Base-by-base conservation (phyloP, 2,113 vertebrate genomes). In the Protomyctophum bolini region DNA sequence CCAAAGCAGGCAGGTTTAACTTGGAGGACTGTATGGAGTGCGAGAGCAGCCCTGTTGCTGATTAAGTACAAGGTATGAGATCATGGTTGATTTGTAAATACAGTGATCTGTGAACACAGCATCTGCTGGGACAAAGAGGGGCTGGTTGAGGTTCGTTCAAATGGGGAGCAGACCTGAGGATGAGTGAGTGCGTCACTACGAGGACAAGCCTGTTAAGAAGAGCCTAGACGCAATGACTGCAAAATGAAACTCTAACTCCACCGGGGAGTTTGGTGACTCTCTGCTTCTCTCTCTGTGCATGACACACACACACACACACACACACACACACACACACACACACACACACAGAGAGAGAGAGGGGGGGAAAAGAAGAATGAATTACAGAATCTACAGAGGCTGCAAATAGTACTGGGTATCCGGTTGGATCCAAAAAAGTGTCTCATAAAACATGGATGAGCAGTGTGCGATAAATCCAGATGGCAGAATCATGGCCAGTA, bases 381-480 rank as follows among this genome's bases (percentile, higher is more conserved):
- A 56, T 55, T 52, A 33, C 63, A 50, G 59, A 63, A 45, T 28
- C 46, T 52, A 11, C 50, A 59, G n/a, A 48, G 12, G 28, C n/a
- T 70, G 46, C 21, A 84, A 79, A 76, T 58, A 68, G 73, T 45
- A 29, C 28, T 1, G 10, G 15, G 9, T 7, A 28, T 12, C 41
- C 66, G 61, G 21, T 82, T 65, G 76, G 64, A 81, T 79, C 59
- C 60, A 72, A 65, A 76, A 75, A 79, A 70, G 55, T 72, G 63
- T 54, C 62, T 69, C 55, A 85, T 85, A 73, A 83, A 82, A 82
- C 64, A 82, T 75, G 33, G 66, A 88, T 74, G 68, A 72, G 68
- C 69, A 60, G 68, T 50, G 59, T 8, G 70, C 78, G 72, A 77
- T 68, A 70, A 66, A 86, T 76, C 41, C 46, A 72, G 68, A 72